These are phyloP conservation scores for Schlechtendalia chinensis DNA, from an alignment of 1,140 invertebrate species.

Conservation along the genomic window DNA sequence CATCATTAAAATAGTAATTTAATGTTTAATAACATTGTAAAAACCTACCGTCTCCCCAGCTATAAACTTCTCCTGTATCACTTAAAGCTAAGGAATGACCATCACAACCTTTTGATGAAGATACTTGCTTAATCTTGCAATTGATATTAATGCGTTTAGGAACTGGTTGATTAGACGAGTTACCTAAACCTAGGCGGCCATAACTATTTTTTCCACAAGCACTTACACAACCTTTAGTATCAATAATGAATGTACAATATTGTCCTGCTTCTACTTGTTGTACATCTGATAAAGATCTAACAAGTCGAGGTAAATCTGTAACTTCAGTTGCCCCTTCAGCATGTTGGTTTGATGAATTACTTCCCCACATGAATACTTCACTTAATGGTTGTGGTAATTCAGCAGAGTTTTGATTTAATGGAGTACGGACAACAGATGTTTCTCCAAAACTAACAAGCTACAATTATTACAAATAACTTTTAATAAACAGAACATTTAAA, in stretches of 20 bases:
- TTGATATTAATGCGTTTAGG: slow-evolving; percentile 60
- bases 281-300: slow-evolving; percentile 62
- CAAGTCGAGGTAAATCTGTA: slow-evolving; percentile 62
- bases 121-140: slow-evolving; percentile 58
- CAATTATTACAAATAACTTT: background rate
- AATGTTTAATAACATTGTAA: background rate
- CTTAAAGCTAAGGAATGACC: slow-evolving; percentile 65
- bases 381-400: slow-evolving; percentile 51
- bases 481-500: background rate
- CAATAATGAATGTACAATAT: slow-evolving; percentile 67
- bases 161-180: slow-evolving; percentile 61
- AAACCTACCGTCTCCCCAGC: slow-evolving; percentile 65
- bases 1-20: background rate
- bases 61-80: slow-evolving; percentile 63
- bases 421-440: slow-evolving; percentile 46
- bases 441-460: slow-evolving; percentile 48
- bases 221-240: slow-evolving; percentile 61
- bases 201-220: slow-evolving; percentile 66
- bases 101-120: slow-evolving; percentile 64
- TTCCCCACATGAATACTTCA: slow-evolving; percentile 69
- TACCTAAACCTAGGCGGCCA: slow-evolving; percentile 61
- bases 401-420: slow-evolving; percentile 47
- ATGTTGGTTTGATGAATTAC: slow-evolving; percentile 68
- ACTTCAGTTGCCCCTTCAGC: slow-evolving; percentile 65
- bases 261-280: slow-evolving; percentile 68